These are phyloP conservation scores for Papilio glaucus DNA, from an alignment of 1,140 invertebrate species.

Conservation along the genomic window DNA sequence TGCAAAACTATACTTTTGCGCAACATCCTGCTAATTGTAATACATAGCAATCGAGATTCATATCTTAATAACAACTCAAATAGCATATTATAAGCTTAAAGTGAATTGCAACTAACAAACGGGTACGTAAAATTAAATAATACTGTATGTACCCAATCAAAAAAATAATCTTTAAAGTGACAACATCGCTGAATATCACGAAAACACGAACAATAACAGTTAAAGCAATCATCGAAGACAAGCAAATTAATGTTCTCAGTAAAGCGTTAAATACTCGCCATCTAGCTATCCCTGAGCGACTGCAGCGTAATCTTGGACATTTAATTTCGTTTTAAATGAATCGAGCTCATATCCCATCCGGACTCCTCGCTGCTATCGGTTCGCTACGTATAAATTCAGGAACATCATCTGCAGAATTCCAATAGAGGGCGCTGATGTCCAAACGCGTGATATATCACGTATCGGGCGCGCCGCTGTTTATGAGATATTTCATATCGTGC, in stretches of 20 bases:
- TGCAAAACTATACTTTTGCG: too few relatives aligned
- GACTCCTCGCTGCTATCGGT: slow-evolving; percentile 65
- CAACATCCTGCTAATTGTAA: too few relatives aligned
- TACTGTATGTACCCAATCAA: too few relatives aligned
- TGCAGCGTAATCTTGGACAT: slow-evolving; percentile 69
- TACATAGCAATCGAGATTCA: too few relatives aligned
- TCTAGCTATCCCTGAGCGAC: slow-evolving; percentile 66
- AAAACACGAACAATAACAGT: background rate
- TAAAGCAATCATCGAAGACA: background rate
- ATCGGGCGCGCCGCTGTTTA: slow-evolving; percentile 68
- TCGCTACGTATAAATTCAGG: slow-evolving; percentile 73
- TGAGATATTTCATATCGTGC: slow-evolving; percentile 80
- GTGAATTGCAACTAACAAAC: too few relatives aligned
- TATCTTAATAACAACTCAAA: too few relatives aligned
- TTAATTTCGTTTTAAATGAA: slow-evolving; percentile 79
- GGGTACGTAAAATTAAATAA: too few relatives aligned
- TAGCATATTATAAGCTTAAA: too few relatives aligned
- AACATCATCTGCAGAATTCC: slow-evolving; percentile 79
- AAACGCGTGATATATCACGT: slow-evolving; percentile 78
- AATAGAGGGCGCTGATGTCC: slow-evolving; percentile 78
- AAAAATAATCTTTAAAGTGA: too few relatives aligned
- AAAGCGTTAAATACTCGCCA: slow-evolving; percentile 57
- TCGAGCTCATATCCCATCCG: slow-evolving; percentile 69
- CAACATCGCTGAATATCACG: background rate
- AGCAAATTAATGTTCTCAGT: background rate